These are phyloP conservation scores for Nothoprocta pentlandii DNA, from an alignment of 2,113 vertebrate genomes.

Conservation along the genomic window DNA sequence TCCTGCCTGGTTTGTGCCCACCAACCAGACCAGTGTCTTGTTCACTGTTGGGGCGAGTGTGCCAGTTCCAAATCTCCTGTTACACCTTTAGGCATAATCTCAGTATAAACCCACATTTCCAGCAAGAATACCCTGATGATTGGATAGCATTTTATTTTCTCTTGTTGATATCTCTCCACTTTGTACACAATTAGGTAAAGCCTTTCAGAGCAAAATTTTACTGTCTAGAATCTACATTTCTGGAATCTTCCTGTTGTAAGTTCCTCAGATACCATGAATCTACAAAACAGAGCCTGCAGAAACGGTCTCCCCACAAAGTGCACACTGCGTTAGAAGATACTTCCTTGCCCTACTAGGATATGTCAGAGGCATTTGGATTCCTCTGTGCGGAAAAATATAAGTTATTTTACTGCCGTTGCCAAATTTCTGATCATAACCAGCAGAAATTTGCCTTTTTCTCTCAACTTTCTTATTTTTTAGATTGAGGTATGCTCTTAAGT, in stretches of 20 bases:
- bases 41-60: rapidly evolving
- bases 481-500: background rate
- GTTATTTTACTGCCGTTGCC: background rate
- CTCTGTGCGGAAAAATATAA: rapidly evolving
- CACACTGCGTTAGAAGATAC: background rate
- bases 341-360: background rate
- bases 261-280: background rate
- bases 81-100: background rate
- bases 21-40: background rate
- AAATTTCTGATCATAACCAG: background rate
- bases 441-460: background rate
- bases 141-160: background rate
- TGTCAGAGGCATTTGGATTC: background rate
- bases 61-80: background rate
- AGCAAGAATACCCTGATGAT: background rate
- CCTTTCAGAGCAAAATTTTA: background rate
- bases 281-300: background rate
- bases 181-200: background rate
- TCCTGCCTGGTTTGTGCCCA: background rate
- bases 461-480: background rate
- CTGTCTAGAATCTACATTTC: background rate
- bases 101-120: background rate
- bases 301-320: background rate
- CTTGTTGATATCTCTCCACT: background rate
- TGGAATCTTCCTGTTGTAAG: background rate